These are phyloP conservation scores for Pissodes strobi DNA, from an alignment of 1,140 invertebrate species.

Conservation along the genomic window DNA sequence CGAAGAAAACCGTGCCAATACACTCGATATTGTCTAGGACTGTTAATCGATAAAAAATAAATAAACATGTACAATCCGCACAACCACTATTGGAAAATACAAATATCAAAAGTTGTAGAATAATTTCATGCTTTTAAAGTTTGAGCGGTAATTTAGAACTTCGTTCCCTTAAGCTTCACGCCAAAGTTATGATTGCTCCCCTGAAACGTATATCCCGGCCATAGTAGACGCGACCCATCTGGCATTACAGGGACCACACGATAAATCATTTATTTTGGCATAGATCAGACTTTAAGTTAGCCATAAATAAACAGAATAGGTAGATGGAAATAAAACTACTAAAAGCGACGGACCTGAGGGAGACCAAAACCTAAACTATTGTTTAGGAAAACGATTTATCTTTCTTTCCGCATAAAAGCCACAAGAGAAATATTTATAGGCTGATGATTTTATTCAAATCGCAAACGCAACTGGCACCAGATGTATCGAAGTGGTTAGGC, in stretches of 20 bases:
- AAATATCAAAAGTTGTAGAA: no score
- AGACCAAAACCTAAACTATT: constrained; percentile 9
- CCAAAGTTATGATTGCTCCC: constrained; percentile 12
- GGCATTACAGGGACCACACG: not conserved
- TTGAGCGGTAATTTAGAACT: no score
- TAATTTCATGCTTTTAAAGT: no score
- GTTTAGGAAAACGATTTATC: not conserved
- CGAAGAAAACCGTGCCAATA: no score
- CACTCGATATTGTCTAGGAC: no score
- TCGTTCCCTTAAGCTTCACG: not conserved
- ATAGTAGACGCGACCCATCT: not conserved
- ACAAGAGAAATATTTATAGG: no score
- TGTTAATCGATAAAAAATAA: no score
- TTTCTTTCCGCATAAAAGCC: not conserved
- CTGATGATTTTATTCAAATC: no score
- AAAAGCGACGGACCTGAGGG: not conserved
- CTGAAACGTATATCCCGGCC: not conserved
- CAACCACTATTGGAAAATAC: no score
- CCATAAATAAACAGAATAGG: not conserved
- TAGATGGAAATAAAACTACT: constrained; percentile 10
- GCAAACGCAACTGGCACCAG: no score
- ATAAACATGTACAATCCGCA: no score
- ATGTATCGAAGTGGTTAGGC: no score
- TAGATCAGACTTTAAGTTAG: constrained; percentile 2
- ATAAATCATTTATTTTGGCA: constrained; percentile 13